A percentile compares a stretch with the other conserved stretches of the same genome.
Conservation (phyloP, 2,888 invertebrate species). For the Prenolepis imparis region DNA sequence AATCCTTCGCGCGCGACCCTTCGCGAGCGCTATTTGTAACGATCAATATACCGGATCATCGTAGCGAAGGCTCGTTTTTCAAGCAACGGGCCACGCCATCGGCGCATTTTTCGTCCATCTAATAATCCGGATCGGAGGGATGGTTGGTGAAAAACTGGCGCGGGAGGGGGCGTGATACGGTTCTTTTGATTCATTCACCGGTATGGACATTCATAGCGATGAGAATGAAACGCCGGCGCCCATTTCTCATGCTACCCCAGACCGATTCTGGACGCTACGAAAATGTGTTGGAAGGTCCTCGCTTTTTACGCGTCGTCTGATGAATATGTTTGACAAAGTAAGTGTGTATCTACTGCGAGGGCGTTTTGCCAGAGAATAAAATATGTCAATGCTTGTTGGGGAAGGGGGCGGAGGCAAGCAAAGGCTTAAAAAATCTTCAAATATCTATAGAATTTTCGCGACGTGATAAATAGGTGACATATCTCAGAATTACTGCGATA, state of each 20-base stretch:
- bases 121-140: constrained; percentile 68
- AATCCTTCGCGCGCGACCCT: constrained; percentile 64
- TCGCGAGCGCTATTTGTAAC: constrained; percentile 75
- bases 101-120: constrained; percentile 73
- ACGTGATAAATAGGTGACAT: constrained; percentile 8
- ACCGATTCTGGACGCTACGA: constrained; percentile 26
- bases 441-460: constrained; percentile 15
- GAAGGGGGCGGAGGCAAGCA: no score
- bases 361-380: constrained; percentile 32
- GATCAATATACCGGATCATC: constrained; percentile 74
- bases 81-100: constrained; percentile 58
- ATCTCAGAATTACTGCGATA: constrained; percentile 22
- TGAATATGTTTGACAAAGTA: constrained; percentile 39
- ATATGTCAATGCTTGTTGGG: neutral
- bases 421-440: constrained; percentile 13
- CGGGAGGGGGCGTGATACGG: constrained; percentile 47
- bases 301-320: constrained; percentile 33
- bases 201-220: constrained; percentile 68
- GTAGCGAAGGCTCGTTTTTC: constrained; percentile 73
- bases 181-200: constrained; percentile 69
- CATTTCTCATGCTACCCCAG: constrained; percentile 60
- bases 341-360: constrained; percentile 4
- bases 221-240: constrained; percentile 47
- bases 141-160: constrained; percentile 65
- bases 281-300: constrained; percentile 39